These are phyloP conservation scores for Triplophysa dalaica DNA, from an alignment of 2,113 vertebrate genomes.

Conservation along the genomic window DNA sequence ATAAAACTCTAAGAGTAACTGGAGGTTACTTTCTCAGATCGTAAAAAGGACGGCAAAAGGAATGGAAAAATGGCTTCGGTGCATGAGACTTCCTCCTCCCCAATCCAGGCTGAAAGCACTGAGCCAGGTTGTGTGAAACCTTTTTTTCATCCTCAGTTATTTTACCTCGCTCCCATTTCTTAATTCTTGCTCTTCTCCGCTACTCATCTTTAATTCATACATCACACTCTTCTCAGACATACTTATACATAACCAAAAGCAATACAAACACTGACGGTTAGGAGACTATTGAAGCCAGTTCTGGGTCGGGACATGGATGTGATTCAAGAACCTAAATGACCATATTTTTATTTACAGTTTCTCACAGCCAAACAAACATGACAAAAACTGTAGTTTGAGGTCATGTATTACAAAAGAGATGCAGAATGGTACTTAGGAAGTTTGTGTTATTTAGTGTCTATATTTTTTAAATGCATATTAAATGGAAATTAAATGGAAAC, in stretches of 20 bases:
- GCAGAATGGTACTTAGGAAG: no score
- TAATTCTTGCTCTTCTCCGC: not conserved
- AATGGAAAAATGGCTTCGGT: constrained; percentile 70
- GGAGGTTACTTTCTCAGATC: constrained; percentile 65
- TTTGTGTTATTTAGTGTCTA: not conserved
- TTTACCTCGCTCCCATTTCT: not conserved
- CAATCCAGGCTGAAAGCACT: constrained; percentile 56
- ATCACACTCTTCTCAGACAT: not conserved
- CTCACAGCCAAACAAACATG: no score
- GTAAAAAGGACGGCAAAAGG: constrained; percentile 60
- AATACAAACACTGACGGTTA: constrained; percentile 27
- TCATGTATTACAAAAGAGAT: no score
- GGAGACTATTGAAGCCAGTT: constrained; percentile 22
- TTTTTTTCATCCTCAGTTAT: constrained; percentile 9
- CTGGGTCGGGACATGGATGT: constrained; percentile 18
- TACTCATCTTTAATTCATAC: not conserved
- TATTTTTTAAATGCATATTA: not conserved
- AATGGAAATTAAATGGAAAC: no score
- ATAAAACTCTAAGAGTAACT: constrained; percentile 67
- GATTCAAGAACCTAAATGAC: constrained; percentile 29
- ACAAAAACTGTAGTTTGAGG: no score
- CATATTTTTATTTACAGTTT: constrained; percentile 10
- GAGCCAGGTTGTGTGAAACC: constrained; percentile 65
- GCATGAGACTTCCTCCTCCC: constrained; percentile 64
- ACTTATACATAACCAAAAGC: constrained; percentile 5